These are phyloP conservation scores for Amphilophus citrinellus DNA, from an alignment of 2,113 vertebrate genomes.

Conservation along the genomic window DNA sequence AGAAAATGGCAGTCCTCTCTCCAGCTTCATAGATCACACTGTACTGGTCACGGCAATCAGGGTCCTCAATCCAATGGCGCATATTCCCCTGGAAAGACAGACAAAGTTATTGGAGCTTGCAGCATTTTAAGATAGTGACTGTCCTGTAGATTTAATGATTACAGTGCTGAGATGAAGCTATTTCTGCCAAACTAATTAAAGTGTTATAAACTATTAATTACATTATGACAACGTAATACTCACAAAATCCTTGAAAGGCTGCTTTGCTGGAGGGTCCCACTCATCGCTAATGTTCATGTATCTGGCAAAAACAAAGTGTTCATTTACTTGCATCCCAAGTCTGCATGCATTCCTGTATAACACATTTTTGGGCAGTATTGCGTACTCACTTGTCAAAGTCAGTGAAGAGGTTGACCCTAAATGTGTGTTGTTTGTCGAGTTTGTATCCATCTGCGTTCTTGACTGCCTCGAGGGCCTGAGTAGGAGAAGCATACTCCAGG, in stretches of 20 bases:
- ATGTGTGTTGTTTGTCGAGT: conserved; percentile 97
- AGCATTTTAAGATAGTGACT: background rate
- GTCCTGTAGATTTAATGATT: background rate
- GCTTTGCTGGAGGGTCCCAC: conserved; percentile 97
- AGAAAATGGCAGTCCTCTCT: conserved; percentile 93
- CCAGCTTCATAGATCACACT: conserved; percentile 99
- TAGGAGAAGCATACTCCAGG: conserved; percentile 92
- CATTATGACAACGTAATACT: conserved; percentile 63
- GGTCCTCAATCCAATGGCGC: conserved; percentile 95
- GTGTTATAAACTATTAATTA: background rate
- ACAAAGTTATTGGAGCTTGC: background rate
- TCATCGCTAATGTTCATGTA: conserved; percentile 98
- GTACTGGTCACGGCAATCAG: conserved; percentile 97
- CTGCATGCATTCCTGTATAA: background rate
- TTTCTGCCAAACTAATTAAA: background rate
- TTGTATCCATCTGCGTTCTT: conserved; percentile 98
- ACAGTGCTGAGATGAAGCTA: background rate
- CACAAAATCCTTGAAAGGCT: conserved; percentile 98
- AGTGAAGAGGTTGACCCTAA: conserved; percentile 97
- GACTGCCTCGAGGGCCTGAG: conserved; percentile 92
- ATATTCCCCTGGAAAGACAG: conserved; percentile 87
- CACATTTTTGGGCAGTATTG: too few species aligned
- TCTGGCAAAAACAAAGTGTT: conserved; percentile 56
- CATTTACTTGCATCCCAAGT: background rate
- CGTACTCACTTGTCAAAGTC: conserved; percentile 96